Base-by-base conservation (phyloP, 2,113 vertebrate species). In the Saccopteryx leptura region DNA sequence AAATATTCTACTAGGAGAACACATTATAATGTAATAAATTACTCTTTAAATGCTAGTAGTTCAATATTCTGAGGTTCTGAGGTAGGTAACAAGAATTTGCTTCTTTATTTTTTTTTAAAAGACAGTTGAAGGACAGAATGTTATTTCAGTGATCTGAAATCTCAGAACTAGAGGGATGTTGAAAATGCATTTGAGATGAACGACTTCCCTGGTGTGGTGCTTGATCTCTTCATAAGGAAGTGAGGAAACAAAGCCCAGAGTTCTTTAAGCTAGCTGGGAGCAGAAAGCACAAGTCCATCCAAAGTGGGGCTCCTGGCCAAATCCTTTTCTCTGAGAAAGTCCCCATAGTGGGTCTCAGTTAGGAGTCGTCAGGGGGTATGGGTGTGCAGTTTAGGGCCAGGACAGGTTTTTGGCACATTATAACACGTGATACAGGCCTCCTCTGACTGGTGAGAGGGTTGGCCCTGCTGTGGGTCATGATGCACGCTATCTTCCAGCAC, bases 191-290 rank as follows among this genome's bases (percentile, higher is more conserved):
- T 24, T 26, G 80, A 7, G 24, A 5, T 18, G 68, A 33, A 21
- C 5, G 5, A 1, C 31, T 1, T 1, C 2, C 9, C 39, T 3
- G 10, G 0, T 5, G 26, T 5, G 7, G 7, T 2, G 0, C 8
- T 23, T 1, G 15, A 18, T 4, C 46, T 46, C 13, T 6, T 1
- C 1, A 4, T 0, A 5, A 24, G 58, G 18, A 18, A 18, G 33
- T 2, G 1, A 4, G 18, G 50, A 24, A 18, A 9, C 1, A 1
- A 17, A 13, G 9, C 1, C 10, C 0, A 11, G 18, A 9, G 19
- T 24, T 10, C 33, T 9, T 9, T 2, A 17, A 52, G 1, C 48
- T 10, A 28, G 26, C 1, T 1, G 54, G 33, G 54, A 4, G 10
- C 7, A 31, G 7, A 12, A 12, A n/a, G 28, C 78, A 33, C 11